Evolutionary conservation across 2,797 vertebrate species (phyloP).

Genomic region (Limnodromus scolopaceus): DNA sequence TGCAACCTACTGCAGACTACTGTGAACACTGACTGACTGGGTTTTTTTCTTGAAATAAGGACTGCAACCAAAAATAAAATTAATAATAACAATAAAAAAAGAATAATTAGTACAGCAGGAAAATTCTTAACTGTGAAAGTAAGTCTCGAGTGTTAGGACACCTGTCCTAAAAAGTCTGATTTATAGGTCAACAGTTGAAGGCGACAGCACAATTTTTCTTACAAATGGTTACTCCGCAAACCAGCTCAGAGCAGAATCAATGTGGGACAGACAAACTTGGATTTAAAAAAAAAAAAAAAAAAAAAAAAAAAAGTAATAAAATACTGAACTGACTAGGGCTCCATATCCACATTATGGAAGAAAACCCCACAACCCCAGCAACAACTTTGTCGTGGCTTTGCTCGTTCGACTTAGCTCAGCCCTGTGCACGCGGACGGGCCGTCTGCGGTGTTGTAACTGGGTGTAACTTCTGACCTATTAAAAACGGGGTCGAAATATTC

Average conservation of each 20-base stretch:
- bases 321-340: background rate
- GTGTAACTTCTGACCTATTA: background rate
- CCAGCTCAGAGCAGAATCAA: slow-evolving; percentile 31
- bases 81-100: background rate
- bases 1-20: slow-evolving; percentile 1
- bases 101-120: slow-evolving; percentile 54
- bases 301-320: background rate
- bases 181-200: slow-evolving; percentile 34
- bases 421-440: background rate
- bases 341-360: background rate
- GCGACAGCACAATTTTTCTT: slow-evolving; percentile 28
- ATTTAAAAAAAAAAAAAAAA: background rate
- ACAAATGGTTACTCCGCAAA: slow-evolving; percentile 45
- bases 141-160: slow-evolving; percentile 33
- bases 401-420: background rate
- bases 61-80: slow-evolving; percentile 32
- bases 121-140: slow-evolving; percentile 57
- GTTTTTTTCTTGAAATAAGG: background rate
- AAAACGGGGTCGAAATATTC: background rate
- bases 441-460: background rate
- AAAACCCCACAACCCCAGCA: background rate
- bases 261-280: slow-evolving; percentile 2
- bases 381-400: background rate
- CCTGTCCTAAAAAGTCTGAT: background rate
- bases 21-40: background rate